Evolutionary conservation across 1,140 invertebrate genomes (phyloP).

Genomic region (Drosophila burlai): DNA sequence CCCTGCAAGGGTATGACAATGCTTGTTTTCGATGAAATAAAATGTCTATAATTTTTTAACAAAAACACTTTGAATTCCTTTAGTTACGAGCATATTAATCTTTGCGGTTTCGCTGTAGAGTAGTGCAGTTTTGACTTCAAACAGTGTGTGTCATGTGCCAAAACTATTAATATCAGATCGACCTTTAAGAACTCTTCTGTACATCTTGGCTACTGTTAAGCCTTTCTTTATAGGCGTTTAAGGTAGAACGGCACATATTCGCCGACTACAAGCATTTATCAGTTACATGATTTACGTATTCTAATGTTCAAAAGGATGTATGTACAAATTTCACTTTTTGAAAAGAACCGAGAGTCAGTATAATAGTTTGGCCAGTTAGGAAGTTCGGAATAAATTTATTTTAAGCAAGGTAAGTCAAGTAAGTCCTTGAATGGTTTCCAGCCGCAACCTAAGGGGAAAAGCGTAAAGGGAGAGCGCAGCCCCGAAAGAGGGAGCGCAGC

Average conservation of each 20-base stretch:
- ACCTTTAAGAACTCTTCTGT: neutral
- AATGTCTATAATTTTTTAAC: neutral
- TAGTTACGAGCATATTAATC: neutral
- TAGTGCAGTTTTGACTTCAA: neutral
- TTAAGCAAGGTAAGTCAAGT: constrained; percentile 16
- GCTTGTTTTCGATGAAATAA: constrained; percentile 3
- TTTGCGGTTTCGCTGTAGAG: neutral
- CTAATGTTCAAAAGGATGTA: too few species aligned
- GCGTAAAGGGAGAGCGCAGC: neutral
- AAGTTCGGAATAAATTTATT: neutral
- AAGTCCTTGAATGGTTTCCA: constrained; percentile 61
- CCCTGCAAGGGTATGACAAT: too few species aligned
- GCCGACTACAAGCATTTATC: neutral
- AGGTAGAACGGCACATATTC: too few species aligned
- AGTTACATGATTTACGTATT: too few species aligned
- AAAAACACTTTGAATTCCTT: neutral
- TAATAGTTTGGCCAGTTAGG: neutral
- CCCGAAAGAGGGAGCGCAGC: neutral
- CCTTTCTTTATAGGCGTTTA: too few species aligned
- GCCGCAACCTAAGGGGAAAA: neutral
- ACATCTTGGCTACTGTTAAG: too few species aligned
- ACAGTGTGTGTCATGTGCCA: neutral
- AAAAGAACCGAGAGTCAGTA: neutral
- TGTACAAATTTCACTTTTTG: neutral
- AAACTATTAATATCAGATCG: neutral